Evolutionary conservation across 1,140 invertebrate genomes (phyloP).

Genomic region (Anastrepha ludens): DNA sequence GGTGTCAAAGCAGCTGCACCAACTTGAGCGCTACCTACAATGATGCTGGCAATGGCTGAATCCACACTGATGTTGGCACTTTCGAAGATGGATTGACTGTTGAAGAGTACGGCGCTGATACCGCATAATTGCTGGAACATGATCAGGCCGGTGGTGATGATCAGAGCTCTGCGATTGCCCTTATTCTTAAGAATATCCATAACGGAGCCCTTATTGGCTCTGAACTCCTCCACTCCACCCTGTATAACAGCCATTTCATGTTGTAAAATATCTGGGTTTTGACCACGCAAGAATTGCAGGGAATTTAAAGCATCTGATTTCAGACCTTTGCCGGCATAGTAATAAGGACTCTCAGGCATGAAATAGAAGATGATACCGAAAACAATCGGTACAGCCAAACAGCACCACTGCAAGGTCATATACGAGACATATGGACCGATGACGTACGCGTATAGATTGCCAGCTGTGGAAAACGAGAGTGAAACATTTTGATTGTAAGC

Average conservation of each 20-base stretch:
- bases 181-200: constrained; percentile 78
- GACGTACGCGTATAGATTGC: constrained; percentile 84
- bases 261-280: constrained; percentile 77
- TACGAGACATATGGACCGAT: constrained; percentile 86
- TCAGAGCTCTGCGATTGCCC: constrained; percentile 79
- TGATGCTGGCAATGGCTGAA: constrained; percentile 81
- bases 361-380: constrained; percentile 82
- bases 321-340: constrained; percentile 78
- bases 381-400: constrained; percentile 78
- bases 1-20: constrained; percentile 81
- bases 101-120: constrained; percentile 90
- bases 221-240: constrained; percentile 76
- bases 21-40: constrained; percentile 83
- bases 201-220: constrained; percentile 75
- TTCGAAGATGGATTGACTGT: constrained; percentile 83
- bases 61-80: constrained; percentile 78
- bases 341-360: constrained; percentile 90
- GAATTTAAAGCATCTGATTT: constrained; percentile 79
- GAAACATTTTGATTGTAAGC: background rate
- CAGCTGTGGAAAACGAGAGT: constrained; percentile 74
- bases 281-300: constrained; percentile 81
- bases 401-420: constrained; percentile 79
- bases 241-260: constrained; percentile 79
- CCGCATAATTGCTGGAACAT: constrained; percentile 87
- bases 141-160: constrained; percentile 83